Conservation (phyloP, 2,113 vertebrate genomes). For the Megaceryle torquata region DNA sequence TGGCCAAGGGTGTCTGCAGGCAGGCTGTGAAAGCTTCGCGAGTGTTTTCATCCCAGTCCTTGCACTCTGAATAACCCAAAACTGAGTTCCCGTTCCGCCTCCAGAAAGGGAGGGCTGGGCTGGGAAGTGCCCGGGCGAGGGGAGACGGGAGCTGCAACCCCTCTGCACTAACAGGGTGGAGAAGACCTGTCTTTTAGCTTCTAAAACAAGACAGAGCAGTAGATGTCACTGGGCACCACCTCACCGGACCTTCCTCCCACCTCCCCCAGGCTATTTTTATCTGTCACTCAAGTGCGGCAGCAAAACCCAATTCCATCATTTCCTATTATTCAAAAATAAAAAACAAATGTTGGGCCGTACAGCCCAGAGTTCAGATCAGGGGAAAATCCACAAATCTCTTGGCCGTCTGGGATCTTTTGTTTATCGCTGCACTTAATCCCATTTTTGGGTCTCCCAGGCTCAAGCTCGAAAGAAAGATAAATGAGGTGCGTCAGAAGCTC, state of each 20-base stretch:
- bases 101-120: neutral
- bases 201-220: neutral
- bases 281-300: neutral
- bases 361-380: constrained; percentile 44
- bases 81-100: neutral
- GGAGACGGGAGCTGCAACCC: neutral
- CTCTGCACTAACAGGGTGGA: neutral
- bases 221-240: neutral
- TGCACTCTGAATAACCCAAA: neutral
- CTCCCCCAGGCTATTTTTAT: neutral
- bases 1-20: neutral
- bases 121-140: neutral
- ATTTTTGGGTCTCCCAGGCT: constrained; percentile 22
- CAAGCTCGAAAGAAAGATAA: constrained; percentile 43
- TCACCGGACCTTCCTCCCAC: neutral
- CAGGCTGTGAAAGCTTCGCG: neutral
- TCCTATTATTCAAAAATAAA: constrained; percentile 45
- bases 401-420: constrained; percentile 39
- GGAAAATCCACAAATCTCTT: constrained; percentile 66
- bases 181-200: neutral
- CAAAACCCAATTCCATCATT: neutral
- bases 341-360: constrained; percentile 37
- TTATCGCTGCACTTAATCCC: constrained; percentile 57
- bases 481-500: constrained; percentile 58
- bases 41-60: neutral